Evolutionary conservation across 2,888 invertebrate species (phyloP).

Genomic region (Dexiosoma caninum): DNA sequence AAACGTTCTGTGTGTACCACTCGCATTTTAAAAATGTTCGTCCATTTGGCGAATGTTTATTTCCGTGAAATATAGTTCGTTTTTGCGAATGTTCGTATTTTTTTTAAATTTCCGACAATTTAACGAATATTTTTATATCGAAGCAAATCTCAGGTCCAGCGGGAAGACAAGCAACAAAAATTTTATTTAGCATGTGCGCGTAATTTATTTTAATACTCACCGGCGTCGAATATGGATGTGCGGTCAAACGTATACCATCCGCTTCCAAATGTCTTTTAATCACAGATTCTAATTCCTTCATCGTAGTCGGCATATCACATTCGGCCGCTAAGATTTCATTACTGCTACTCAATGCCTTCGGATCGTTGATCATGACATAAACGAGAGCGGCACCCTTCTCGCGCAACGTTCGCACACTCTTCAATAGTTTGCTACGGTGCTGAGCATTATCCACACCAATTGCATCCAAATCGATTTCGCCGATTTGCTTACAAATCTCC

Average conservation of each 20-base stretch:
- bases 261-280: constrained; percentile 90
- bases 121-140: too few species aligned
- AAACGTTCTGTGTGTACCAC: too few species aligned
- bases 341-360: constrained; percentile 79
- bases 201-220: constrained; percentile 82
- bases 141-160: too few species aligned
- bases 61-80: too few species aligned
- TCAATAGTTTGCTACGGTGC: constrained; percentile 88
- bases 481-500: constrained; percentile 97
- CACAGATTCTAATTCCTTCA: constrained; percentile 84
- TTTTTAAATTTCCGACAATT: too few species aligned
- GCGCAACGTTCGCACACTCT: constrained; percentile 89
- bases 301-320: constrained; percentile 77
- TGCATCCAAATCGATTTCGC: constrained; percentile 95
- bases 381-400: constrained; percentile 96
- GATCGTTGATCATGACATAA: constrained; percentile 93
- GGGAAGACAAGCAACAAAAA: too few species aligned
- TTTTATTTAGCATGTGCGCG: too few species aligned
- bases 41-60: too few species aligned
- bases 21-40: too few species aligned
- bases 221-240: constrained; percentile 94
- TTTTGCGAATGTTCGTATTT: too few species aligned
- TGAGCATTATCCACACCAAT: constrained; percentile 92
- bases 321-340: constrained; percentile 78
- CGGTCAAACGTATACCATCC: constrained; percentile 90